phyloP scores from a whole-genome alignment of 2,797 vertebrate genomes.

The Leptatherina wallacei region DNA sequence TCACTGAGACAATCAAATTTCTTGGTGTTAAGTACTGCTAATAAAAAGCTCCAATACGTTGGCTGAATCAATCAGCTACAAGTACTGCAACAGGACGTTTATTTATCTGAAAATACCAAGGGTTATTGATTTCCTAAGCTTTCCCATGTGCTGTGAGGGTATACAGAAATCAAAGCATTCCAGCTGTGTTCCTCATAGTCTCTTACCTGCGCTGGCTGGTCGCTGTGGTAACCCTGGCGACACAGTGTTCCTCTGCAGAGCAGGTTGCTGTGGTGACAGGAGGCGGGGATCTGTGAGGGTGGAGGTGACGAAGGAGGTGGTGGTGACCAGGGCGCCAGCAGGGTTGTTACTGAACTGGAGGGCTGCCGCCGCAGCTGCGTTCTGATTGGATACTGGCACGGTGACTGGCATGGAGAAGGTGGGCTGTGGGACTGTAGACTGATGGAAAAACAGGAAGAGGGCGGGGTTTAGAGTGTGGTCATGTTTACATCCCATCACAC shows the following conservation, averaged over 20 bases:
- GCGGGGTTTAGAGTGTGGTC: constrained; percentile 38
- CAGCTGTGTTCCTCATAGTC: constrained; percentile 22
- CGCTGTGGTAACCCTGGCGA: constrained; percentile 95
- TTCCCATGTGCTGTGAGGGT: not conserved
- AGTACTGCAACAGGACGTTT: constrained; percentile 3
- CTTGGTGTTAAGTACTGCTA: not conserved
- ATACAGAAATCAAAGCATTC: constrained; percentile 20
- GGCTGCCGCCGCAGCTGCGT: constrained; percentile 61
- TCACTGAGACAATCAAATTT: no score
- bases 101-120: constrained; percentile 15
- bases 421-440: constrained; percentile 93
- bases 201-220: constrained; percentile 93
- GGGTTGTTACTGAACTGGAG: constrained; percentile 96
- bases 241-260: constrained; percentile 92
- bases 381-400: constrained; percentile 94
- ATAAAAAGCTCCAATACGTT: not conserved
- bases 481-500: not conserved
- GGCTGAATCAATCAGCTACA: constrained; percentile 7
- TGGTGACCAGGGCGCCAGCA: constrained; percentile 90
- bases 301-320: constrained; percentile 91
- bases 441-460: constrained; percentile 65
- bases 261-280: constrained; percentile 92
- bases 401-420: constrained; percentile 98
- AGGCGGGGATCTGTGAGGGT: constrained; percentile 94
- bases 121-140: constrained; percentile 8